Evolutionary conservation across 2,888 invertebrate species (phyloP), one percentile per base, ranked within the genome.

Genomic region (Eupithecia inturbata): DNA sequence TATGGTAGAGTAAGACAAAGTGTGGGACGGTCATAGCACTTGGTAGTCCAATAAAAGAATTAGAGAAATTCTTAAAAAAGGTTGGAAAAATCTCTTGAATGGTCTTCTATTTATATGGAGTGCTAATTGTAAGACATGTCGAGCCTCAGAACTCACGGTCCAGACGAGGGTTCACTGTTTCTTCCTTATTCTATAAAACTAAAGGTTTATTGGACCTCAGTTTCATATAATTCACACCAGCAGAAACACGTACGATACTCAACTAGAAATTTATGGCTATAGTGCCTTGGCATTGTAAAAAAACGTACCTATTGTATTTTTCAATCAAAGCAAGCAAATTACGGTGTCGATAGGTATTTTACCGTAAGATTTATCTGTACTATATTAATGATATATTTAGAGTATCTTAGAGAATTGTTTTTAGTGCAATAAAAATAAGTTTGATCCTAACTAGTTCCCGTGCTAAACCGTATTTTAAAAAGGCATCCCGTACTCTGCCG

Each of bases 161-260:
- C 31, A 75, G 75, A 75, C 72, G 70, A 75, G 72, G 75, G 75
- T 75, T 64, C 66, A 71, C 68, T 67, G 63, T 75, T 70, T 70
- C 75, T 70, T 63, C 70, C 75, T 63, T 53, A 41, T 70, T 69
- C 70, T 68, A 72, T 75, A 72, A 75, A 75, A 70, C 68, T 57
- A 64, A 33, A 68, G 72, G 70, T 75, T 75, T 72, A 72, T 75
- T 75, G 66, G 45, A 68, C 68, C 41, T 70, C 64, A 70, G 64
- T 53, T 53, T 22, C 49, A 3, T 68, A 70, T 72, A 68, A 68
- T 39, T 67, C 68, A 64, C 16, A 57, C 72, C 53, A 75, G 36
- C 60, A 53, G 31, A 66, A 70, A 71, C 60, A 68, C 57, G 67
- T 62, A 26, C 31, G 69, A 70, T 62, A 62, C 70, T 69, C 45